These are phyloP conservation scores for Protobothrops flavoviridis DNA, from an alignment of 2,113 vertebrate genomes.

Conservation along the genomic window DNA sequence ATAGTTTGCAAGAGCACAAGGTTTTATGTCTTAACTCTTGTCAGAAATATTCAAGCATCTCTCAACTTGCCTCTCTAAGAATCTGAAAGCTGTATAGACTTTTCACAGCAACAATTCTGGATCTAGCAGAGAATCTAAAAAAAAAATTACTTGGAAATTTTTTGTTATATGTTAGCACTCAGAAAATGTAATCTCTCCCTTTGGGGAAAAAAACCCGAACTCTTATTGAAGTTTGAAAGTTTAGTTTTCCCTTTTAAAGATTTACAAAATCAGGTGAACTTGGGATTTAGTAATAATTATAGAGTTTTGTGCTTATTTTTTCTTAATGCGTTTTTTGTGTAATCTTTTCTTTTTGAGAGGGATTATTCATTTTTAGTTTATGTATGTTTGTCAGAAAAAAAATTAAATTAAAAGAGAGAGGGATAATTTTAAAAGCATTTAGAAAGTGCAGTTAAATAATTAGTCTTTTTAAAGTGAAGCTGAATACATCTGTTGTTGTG, in stretches of 20 bases:
- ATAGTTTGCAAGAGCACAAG: not conserved
- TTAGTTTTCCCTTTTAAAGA: not conserved
- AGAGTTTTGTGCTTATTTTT: not conserved
- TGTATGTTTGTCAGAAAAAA: not conserved
- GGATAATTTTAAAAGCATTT: not conserved
- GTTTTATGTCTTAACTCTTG: not conserved
- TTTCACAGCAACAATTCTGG: not conserved
- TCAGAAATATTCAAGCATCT: not conserved
- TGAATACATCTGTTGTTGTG: not conserved
- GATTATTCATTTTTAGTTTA: not conserved
- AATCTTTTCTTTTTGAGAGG: not conserved
- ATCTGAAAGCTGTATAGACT: not conserved
- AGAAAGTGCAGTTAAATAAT: not conserved
- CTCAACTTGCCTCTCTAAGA: conserved; percentile 11
- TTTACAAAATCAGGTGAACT: not conserved
- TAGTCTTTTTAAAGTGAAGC: not conserved
- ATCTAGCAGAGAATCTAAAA: not conserved
- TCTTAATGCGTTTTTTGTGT: not conserved
- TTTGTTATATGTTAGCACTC: not conserved
- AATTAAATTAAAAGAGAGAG: not conserved
- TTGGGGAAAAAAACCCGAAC: not conserved
- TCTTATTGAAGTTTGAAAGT: not conserved
- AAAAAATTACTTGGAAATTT: not conserved
- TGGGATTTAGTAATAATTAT: not conserved
- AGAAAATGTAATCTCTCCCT: not conserved